phyloP scores from a whole-genome alignment of 2,113 vertebrate species.

The Hepsetus odoe region DNA sequence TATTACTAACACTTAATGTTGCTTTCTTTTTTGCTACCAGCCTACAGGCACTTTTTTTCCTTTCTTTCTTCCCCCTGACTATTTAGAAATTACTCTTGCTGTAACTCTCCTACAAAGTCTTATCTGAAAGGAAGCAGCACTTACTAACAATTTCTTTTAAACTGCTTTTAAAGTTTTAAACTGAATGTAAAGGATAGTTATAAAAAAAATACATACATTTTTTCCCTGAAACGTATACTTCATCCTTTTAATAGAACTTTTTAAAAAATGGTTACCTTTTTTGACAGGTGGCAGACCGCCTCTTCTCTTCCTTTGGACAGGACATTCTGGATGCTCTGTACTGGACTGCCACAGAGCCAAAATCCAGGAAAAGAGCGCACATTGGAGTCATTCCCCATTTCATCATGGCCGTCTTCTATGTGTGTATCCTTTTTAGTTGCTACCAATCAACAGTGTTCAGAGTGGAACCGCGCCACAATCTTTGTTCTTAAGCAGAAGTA shows the following conservation, averaged over 20 bases:
- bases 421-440: constrained; percentile 89
- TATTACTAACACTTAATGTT: neutral
- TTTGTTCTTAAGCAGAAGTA: too few relatives aligned
- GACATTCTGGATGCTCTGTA: constrained; percentile 98
- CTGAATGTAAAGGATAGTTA: too few relatives aligned
- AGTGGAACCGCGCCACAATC: too few relatives aligned
- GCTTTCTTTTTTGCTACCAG: neutral
- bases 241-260: too few relatives aligned
- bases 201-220: too few relatives aligned
- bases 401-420: constrained; percentile 94
- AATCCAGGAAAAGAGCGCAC: constrained; percentile 90
- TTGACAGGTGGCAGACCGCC: constrained; percentile 91
- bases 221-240: too few relatives aligned
- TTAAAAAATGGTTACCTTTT: too few relatives aligned
- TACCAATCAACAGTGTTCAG: neutral
- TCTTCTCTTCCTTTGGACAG: constrained; percentile 98
- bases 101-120: neutral
- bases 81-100: neutral
- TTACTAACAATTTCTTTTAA: too few relatives aligned
- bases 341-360: constrained; percentile 98
- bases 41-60: neutral
- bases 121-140: constrained; percentile 3
- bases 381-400: constrained; percentile 97
- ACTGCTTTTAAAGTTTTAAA: too few relatives aligned
- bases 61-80: neutral